Conservation (phyloP, 1,140 invertebrate species). For the Archegozetes longisetosus region DNA sequence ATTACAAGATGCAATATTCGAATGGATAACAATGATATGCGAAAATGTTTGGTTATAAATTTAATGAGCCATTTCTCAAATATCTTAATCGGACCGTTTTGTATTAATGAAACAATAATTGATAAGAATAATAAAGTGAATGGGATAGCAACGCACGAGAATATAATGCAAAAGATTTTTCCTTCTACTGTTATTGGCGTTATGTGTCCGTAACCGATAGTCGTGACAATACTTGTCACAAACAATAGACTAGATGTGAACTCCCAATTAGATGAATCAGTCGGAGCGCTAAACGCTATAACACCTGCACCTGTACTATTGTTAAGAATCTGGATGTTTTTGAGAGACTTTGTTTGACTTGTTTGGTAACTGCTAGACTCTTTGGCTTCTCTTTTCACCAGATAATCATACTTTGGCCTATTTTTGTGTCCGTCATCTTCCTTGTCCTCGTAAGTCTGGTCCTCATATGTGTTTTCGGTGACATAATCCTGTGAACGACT, state of each 20-base stretch:
- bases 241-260: constrained; percentile 15
- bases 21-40: constrained; percentile 46
- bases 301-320: not conserved
- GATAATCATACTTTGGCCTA: no score
- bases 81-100: constrained; percentile 8
- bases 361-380: not conserved
- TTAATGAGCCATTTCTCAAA: constrained; percentile 54
- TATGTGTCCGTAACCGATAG: constrained; percentile 75
- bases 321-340: not conserved
- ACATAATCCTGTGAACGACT: no score
- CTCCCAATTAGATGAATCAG: constrained; percentile 11
- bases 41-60: constrained; percentile 25
- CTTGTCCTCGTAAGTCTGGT: not conserved
- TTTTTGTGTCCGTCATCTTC: not conserved
- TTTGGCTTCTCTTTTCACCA: no score
- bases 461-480: no score
- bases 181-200: constrained; percentile 71
- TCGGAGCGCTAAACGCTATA: not conserved
- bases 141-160: constrained; percentile 63
- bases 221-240: constrained; percentile 15
- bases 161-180: constrained; percentile 73
- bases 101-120: constrained; percentile 40
- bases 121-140: constrained; percentile 50
- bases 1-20: constrained; percentile 52
- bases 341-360: not conserved